These are phyloP conservation scores for Sterna hirundo DNA, from an alignment of 2,113 vertebrate genomes.

Conservation along the genomic window DNA sequence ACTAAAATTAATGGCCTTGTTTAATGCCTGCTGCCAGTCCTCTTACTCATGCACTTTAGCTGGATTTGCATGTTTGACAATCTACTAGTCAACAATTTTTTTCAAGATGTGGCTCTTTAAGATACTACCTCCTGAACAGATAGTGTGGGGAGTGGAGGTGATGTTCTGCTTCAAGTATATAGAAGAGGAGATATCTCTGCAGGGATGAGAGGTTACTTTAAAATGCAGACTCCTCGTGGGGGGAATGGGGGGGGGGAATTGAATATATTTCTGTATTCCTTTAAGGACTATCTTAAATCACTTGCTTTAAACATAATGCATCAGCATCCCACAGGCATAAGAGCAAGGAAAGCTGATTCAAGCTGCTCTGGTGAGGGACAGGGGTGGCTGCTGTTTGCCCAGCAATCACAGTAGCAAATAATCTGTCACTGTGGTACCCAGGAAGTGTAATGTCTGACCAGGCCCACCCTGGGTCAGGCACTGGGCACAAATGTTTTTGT, in stretches of 20 bases:
- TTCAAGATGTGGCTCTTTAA: neutral
- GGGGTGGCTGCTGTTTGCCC: neutral
- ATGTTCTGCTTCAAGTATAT: neutral
- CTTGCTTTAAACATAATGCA: neutral
- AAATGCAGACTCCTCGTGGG: neutral
- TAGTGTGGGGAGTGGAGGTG: neutral
- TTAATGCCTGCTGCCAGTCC: neutral
- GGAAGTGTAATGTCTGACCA: neutral
- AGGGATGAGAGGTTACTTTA: neutral
- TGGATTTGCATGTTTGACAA: slow-evolving; percentile 7
- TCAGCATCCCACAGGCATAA: neutral
- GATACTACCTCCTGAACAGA: neutral
- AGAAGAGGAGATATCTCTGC: neutral
- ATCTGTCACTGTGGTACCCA: neutral
- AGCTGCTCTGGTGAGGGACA: neutral
- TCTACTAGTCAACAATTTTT: neutral
- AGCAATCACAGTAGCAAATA: neutral
- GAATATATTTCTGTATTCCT: neutral
- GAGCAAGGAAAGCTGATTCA: neutral
- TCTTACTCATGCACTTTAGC: neutral
- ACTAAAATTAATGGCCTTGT: neutral
- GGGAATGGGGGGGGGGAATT: too few relatives aligned
- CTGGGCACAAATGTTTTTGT: neutral
- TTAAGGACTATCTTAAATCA: neutral
- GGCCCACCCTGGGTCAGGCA: neutral